Conservation (phyloP, 1,140 invertebrate genomes). For the Microplitis mediator region DNA sequence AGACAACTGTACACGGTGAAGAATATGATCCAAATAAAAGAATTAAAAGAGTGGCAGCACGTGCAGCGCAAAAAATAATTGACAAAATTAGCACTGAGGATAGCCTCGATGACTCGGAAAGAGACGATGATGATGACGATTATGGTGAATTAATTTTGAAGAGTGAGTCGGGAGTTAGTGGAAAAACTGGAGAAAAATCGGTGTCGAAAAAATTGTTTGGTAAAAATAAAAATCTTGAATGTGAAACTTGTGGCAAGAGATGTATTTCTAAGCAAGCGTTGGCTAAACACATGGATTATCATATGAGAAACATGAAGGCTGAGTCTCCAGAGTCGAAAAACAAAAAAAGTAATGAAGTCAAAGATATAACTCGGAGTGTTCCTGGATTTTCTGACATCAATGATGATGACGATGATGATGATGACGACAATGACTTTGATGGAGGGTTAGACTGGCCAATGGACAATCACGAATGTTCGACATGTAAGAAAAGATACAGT, state of each 20-base stretch:
- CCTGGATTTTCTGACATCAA: neutral
- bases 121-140: constrained; percentile 41
- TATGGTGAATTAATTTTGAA: constrained; percentile 29
- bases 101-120: constrained; percentile 48
- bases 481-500: constrained; percentile 59
- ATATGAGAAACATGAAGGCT: constrained; percentile 49
- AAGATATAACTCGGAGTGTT: neutral
- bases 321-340: constrained; percentile 17
- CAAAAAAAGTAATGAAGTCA: constrained; percentile 26
- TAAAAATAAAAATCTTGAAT: constrained; percentile 45
- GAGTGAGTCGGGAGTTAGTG: neutral
- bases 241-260: constrained; percentile 51
- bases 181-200: constrained; percentile 12
- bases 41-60: constrained; percentile 56
- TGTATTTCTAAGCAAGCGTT: constrained; percentile 53
- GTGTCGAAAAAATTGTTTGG: constrained; percentile 34
- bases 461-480: constrained; percentile 56
- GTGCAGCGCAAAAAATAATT: constrained; percentile 58
- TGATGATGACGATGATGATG: constrained; percentile 40
- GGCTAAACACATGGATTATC: constrained; percentile 54
- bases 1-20: constrained; percentile 51
- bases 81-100: constrained; percentile 58
- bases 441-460: constrained; percentile 58
- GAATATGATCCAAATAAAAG: constrained; percentile 59
- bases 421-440: constrained; percentile 51